Evolutionary conservation across 2,888 invertebrate genomes (phyloP), one percentile per base, ranked within the genome.

Genomic region (Dynastes grantii): DNA sequence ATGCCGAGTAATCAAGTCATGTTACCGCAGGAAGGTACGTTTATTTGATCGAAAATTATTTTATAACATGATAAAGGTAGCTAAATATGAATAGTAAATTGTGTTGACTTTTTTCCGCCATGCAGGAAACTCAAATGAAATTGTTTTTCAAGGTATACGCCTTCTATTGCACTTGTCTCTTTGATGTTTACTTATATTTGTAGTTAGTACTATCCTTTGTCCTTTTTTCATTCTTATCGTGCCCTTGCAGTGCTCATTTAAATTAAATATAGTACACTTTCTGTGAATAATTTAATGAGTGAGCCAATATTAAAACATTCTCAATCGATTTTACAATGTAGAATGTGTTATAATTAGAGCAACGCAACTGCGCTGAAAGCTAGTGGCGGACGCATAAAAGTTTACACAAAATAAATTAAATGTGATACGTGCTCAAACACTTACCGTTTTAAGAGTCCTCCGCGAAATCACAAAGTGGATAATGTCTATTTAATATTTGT

Each of bases 1-100:
- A 94, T 95, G 79, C 95, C 98, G 0, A 97, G 97, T 82, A 96
- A 96, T 85, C 92, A 95, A 76, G 93, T 99, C 76, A 95, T 95
- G 84, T 91, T 99, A 83, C 99, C 99, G 0, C 98, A 98, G 91
- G 98, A 98, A 94, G 97, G 97, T 98, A 91, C 91, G 92, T 88
- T 73, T 77, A 32, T 22, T 49, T 61, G 55, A 40, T 32, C 55
- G 32, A 64, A 51, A 29, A 49, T 64, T 76, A 58, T 55, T 45
- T n/a, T 11, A 32, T 63, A 67, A 70, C 75, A 76, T 53, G 22
- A 8, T 37, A 63, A 16, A n/a, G 32, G 32, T 53, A 64, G n/a
- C 29, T 22, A 37, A 16, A 55, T 55, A 49, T 78, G 83, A 83
- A 83, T 84, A 85, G 86, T 85, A 86, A 84, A 86, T 85, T 86